Conservation (phyloP, 2,797 vertebrate genomes). For the Podargus strigoides region DNA sequence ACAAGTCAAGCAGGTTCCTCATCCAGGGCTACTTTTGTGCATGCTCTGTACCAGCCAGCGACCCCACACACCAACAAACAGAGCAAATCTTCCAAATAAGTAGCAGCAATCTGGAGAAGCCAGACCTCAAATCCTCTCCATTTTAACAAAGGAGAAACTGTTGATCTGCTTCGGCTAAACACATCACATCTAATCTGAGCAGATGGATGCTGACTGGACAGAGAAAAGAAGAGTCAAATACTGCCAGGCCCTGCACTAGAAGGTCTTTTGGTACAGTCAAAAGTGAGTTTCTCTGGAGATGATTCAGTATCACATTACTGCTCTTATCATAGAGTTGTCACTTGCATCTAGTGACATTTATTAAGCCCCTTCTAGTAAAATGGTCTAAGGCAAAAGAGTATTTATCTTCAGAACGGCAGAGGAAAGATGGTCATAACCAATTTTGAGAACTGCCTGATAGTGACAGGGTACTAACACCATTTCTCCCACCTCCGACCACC, state of each 20-base stretch:
- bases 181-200: rapidly evolving
- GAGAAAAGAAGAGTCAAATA: background rate
- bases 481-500: background rate
- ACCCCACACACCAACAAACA: background rate
- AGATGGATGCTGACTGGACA: background rate
- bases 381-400: background rate
- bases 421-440: background rate
- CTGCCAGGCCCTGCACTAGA: background rate
- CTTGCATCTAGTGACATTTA: background rate
- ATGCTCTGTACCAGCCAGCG: background rate
- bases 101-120: background rate
- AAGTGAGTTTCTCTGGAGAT: background rate
- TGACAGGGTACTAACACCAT: rapidly evolving
- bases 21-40: background rate
- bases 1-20: background rate
- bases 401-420: background rate
- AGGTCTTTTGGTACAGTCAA: background rate
- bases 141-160: background rate
- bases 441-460: background rate
- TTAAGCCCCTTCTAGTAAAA: background rate
- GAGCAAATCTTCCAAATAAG: background rate
- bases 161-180: background rate
- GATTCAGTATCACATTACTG: background rate
- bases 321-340: background rate
- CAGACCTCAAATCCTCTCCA: background rate